Conservation (phyloP, 2,797 vertebrate genomes). For the Cuculus canorus region DNA sequence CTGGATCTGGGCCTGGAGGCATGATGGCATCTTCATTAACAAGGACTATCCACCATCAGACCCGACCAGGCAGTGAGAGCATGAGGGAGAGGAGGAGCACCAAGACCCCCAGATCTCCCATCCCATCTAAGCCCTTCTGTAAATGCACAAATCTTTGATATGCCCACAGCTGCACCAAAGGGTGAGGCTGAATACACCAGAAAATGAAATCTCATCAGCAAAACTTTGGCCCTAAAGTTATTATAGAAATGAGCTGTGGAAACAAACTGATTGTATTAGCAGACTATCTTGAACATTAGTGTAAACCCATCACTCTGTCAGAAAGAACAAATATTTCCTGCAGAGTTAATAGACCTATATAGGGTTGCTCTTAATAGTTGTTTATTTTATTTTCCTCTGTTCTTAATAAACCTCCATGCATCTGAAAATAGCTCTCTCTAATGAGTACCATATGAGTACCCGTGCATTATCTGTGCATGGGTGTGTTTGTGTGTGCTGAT, state of each 20-base stretch:
- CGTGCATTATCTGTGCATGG: neutral
- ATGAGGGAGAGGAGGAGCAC: neutral
- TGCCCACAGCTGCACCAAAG: neutral
- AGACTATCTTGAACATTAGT: neutral
- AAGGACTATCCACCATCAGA: neutral
- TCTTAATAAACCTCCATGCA: conserved; percentile 26
- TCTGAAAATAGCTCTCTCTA: conserved; percentile 37
- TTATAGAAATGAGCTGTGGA: neutral
- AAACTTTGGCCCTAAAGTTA: neutral
- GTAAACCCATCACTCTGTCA: neutral
- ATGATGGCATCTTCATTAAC: neutral
- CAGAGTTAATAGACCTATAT: neutral
- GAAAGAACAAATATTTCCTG: conserved; percentile 33
- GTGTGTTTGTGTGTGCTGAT: neutral
- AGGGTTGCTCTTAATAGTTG: conserved; percentile 8
- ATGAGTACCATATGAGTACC: conserved; percentile 5
- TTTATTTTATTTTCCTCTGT: conserved; percentile 58
- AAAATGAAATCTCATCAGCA: neutral
- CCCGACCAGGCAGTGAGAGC: neutral
- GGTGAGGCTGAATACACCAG: neutral
- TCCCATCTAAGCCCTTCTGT: neutral
- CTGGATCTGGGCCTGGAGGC: neutral
- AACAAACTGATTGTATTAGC: neutral
- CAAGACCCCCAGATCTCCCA: neutral
- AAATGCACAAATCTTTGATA: neutral